Base-by-base conservation (phyloP, 1,140 invertebrate genomes). In the Drosophila micromelanica region DNA sequence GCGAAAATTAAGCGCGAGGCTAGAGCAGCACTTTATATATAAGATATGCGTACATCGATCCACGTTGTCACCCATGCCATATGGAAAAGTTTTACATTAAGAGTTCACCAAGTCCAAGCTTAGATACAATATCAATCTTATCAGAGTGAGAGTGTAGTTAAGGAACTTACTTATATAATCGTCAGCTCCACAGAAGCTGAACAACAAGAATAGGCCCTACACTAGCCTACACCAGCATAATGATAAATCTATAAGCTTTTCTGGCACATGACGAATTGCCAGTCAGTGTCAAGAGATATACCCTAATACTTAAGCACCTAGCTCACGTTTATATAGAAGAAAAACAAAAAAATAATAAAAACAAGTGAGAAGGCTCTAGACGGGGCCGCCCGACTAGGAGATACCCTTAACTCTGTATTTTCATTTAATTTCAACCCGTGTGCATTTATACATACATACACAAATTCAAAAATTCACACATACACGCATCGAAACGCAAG, bases 1-100 rank as follows among this genome's bases (percentile, higher is more conserved):
- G 84, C 72, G 65, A 78, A 84, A 80, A 89, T 82, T 63, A 35
- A 67, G 71, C 67, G 38, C 78, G 75, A 65, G 70, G 60, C 55
- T 68, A 65, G 60, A 60, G 38, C 45, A 27, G 32, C 54, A 40
- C 54, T 61, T 27, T 60, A 68, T 43, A 61, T 38, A 32, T 45
- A 57, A 72, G 74, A 81, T 86, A 80, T 73, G 69, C 38, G 56
- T 51, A 30, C 65, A 42, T 46, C 45, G 60, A 57, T 78, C 70
- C 79, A n/a, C n/a, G n/a, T n/a, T n/a, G n/a, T n/a, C n/a, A n/a
- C n/a, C n/a, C n/a, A n/a, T n/a, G n/a, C n/a, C n/a, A n/a, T n/a
- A n/a, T 73, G 43, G 57, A 63, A 60, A 65, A 48, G 27, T 54
- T 56, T 48, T 56, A 35, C 42, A n/a, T 17, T 35, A 11, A 51